Evolutionary conservation across 2,113 vertebrate genomes (phyloP), one percentile per base, ranked within the genome.

Genomic region (Scophthalmus maximus): DNA sequence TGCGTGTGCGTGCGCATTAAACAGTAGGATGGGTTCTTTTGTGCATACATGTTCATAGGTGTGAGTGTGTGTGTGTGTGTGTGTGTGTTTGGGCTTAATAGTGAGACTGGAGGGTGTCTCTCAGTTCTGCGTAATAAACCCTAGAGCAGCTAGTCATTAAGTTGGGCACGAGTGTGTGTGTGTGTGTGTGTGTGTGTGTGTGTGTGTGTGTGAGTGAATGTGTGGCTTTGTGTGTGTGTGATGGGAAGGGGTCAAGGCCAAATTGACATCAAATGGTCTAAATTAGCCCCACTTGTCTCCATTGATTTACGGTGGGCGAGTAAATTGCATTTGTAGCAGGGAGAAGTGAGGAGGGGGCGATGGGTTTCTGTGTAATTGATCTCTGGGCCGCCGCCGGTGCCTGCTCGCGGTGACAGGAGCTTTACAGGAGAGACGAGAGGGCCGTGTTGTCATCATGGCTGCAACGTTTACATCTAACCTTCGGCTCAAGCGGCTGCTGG

Each of bases 221-320:
- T 66, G 74, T 65, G 26, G 18, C 53, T 75, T 58, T 5, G 40
- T 79, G 76, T 65, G 65, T 72, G 81, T 73, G 76, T 73, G 83
- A 79, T 58, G 78, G 76, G 78, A 71, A 79, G 64, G 83, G 90
- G 88, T 92, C 91, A 92, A 86, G 86, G 90, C 90, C 92, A 93
- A 93, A 93, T 92, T 87, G 92, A 91, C 89, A 91, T 91, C 81
- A 92, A 91, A 92, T 91, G 90, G 88, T 90, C 86, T 90, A 92
- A 93, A 93, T 93, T 92, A 93, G 92, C 89, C 87, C 87, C 89
- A 86, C 91, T 92, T 90, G 87, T 90, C 85, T 83, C 74, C 82
- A 87, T 92, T 94, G 92, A 92, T 94, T 93, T 93, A 93, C 87
- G 50, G 76, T 40, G 83, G 61, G 63, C 22, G 53, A 84, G 88